phyloP scores from a whole-genome alignment of 2,113 vertebrate genomes.

The Colistium nudipinnis region DNA sequence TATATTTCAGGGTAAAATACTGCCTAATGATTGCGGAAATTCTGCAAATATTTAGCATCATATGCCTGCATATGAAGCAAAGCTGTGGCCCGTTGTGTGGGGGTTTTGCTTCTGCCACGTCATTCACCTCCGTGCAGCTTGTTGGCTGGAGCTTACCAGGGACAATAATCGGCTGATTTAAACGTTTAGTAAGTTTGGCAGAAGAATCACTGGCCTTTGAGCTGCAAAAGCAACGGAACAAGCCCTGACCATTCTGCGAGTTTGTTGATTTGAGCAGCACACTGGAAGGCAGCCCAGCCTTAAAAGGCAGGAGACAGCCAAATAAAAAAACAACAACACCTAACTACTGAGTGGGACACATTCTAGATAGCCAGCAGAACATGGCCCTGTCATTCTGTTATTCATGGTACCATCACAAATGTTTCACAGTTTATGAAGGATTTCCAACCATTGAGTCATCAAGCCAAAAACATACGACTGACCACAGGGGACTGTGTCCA shows the following conservation, averaged over 20 bases:
- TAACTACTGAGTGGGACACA: neutral
- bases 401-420: neutral
- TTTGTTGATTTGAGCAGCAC: slow-evolving; percentile 24
- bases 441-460: slow-evolving; percentile 30
- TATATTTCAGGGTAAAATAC: neutral
- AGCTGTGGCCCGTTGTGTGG: too few relatives aligned
- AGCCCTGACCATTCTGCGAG: slow-evolving; percentile 11
- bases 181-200: slow-evolving; percentile 8
- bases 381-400: neutral
- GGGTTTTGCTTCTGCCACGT: neutral
- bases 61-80: neutral
- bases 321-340: slow-evolving; percentile 13
- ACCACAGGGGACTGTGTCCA: neutral
- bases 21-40: neutral
- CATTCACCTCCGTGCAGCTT: slow-evolving; percentile 7
- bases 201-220: neutral
- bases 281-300: neutral
- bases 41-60: neutral
- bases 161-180: slow-evolving; percentile 11
- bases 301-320: neutral
- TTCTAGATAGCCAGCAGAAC: neutral
- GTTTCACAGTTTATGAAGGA: slow-evolving; percentile 1
- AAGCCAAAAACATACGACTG: neutral
- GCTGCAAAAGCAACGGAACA: slow-evolving; percentile 4
- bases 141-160: slow-evolving; percentile 16